These are phyloP conservation scores for Micrasema longulum DNA, from an alignment of 1,140 invertebrate genomes.

Conservation along the genomic window DNA sequence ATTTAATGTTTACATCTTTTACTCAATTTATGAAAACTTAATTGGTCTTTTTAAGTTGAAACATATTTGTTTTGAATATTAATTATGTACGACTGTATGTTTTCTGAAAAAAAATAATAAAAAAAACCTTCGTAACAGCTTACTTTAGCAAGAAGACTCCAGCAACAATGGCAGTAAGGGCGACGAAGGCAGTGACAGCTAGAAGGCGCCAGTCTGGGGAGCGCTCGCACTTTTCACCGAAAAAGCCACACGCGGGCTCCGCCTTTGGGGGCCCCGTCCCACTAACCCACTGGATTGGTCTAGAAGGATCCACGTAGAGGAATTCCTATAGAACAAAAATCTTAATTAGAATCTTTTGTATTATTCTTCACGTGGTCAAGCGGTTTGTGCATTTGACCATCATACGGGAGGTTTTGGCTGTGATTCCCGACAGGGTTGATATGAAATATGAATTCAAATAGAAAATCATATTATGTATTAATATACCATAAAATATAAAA, in stretches of 20 bases:
- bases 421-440: too few relatives aligned
- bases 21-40: too few relatives aligned
- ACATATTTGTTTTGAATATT: too few relatives aligned
- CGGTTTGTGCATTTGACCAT: too few relatives aligned
- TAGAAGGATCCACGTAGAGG: conserved; percentile 71
- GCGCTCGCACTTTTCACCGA: conserved; percentile 74
- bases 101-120: too few relatives aligned
- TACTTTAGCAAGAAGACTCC: conserved; percentile 74
- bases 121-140: conserved; percentile 28
- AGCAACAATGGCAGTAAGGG: conserved; percentile 71
- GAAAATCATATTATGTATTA: too few relatives aligned
- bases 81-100: too few relatives aligned
- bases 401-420: too few relatives aligned
- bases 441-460: too few relatives aligned
- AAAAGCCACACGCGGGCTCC: conserved; percentile 82
- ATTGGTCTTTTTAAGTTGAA: too few relatives aligned
- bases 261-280: conserved; percentile 73
- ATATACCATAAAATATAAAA: too few relatives aligned
- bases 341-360: neutral
- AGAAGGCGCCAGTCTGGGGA: conserved; percentile 73
- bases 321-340: conserved; percentile 66
- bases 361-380: too few relatives aligned
- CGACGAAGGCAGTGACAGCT: conserved; percentile 68
- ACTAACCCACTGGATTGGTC: conserved; percentile 80
- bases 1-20: neutral